phyloP scores from a whole-genome alignment of 2,888 invertebrate genomes.

The Thysanoteuthis rhombus region DNA sequence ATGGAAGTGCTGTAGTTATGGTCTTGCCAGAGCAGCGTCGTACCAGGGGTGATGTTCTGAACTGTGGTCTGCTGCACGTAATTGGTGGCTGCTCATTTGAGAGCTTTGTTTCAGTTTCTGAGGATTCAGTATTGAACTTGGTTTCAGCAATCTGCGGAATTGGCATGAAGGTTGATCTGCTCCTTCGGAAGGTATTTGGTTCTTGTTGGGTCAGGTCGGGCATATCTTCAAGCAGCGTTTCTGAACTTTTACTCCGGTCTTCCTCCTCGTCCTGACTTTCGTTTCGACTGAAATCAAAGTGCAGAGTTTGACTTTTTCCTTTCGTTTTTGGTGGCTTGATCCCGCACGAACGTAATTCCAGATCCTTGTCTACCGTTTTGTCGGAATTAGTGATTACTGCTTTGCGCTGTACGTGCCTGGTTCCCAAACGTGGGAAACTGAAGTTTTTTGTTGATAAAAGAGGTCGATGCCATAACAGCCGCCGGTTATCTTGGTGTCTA shows the following conservation, averaged over 20 bases:
- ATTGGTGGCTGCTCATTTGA: background rate
- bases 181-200: background rate
- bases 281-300: slow-evolving; percentile 18
- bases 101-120: background rate
- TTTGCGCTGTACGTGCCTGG: slow-evolving; percentile 19
- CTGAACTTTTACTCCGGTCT: background rate
- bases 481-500: background rate
- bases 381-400: background rate
- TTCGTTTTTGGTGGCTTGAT: slow-evolving; percentile 18
- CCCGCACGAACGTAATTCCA: background rate
- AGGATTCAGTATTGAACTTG: background rate
- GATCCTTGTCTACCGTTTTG: background rate
- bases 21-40: background rate
- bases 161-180: slow-evolving; percentile 22
- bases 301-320: background rate
- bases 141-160: slow-evolving; percentile 17
- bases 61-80: background rate
- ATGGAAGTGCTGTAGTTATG: background rate
- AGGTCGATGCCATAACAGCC: slow-evolving; percentile 20
- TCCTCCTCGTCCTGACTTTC: slow-evolving; percentile 19
- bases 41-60: background rate
- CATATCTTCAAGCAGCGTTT: slow-evolving; percentile 17
- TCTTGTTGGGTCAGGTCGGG: background rate
- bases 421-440: slow-evolving; percentile 15
- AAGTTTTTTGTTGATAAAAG: slow-evolving; percentile 1